Base-by-base conservation (phyloP, 2,113 vertebrate genomes). In the Hyaena hyaena region DNA sequence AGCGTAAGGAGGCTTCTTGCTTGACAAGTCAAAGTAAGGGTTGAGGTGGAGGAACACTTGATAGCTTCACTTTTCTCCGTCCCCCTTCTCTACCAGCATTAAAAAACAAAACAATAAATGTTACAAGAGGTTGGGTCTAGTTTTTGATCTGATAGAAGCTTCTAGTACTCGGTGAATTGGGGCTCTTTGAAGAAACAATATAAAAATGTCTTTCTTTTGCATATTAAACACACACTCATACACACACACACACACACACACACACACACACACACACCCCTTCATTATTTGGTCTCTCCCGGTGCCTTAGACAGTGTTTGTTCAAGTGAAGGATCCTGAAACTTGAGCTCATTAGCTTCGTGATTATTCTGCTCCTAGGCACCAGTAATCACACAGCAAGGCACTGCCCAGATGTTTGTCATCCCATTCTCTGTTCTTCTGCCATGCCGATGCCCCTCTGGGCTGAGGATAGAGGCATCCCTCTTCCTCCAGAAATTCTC, bases 171-270 rank as follows among this genome's bases (percentile, higher is more conserved):
- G 43, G 33, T n/a, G 33, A 65, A 74, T 84, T 80, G 58, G 74
- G 65, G 8, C 45, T 91, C 53, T 91, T 63, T 31, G 55, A 85
- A 86, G 66, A 85, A 95, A 90, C 28, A 77, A 50, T 84, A 73
- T 26, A 83, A 43, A 77, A 76, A 50, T 69, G 61, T 88, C 10
- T 96, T 95, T 55, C 26, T 92, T 92, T 63, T 80, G 84, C 81
- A 86, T 28, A 55, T 90, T 24, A 77, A 28, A 69, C 63, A 69
- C 31, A 31, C 85, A 88, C 66, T 43, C 55, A 83, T 16, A 53
- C n/a, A 50, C 55, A 68, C 11, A 24, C 7, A 2, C 66, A 6
- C 1, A n/a, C n/a, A n/a, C n/a, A n/a, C n/a, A 69, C 63, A 69
- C 31, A 31, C 85, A 88, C 66, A n/a, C 55, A 83, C 11, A 53